Conservation (phyloP, 2,888 invertebrate genomes). For the Tubulanus polymorphus region DNA sequence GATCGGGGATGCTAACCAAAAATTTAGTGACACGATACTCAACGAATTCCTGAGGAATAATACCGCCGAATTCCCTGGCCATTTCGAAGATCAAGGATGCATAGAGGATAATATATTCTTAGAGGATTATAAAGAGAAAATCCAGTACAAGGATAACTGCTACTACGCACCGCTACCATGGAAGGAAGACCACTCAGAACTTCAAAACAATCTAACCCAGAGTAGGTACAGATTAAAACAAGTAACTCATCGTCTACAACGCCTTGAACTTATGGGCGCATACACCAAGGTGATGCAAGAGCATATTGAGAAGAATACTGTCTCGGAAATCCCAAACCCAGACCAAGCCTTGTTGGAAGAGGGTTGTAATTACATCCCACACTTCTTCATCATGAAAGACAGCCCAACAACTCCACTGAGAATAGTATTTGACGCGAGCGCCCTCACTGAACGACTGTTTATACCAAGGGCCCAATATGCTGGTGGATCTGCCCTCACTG, state of each 20-base stretch:
- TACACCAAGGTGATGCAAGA: neutral
- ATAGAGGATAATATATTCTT: no score
- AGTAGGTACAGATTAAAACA: neutral
- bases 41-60: neutral
- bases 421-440: neutral
- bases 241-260: neutral
- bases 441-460: neutral
- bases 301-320: neutral
- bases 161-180: neutral
- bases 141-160: neutral
- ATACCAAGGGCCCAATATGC: neutral
- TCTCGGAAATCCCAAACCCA: neutral
- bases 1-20: neutral
- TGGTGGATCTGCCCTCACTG: neutral
- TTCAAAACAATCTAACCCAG: neutral
- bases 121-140: no score
- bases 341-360: neutral
- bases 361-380: neutral
- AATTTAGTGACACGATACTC: neutral
- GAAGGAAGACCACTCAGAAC: neutral
- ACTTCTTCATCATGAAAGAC: neutral
- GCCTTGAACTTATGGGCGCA: neutral
- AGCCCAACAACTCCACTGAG: neutral
- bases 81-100: no score
- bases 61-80: neutral